A percentile compares a stretch with the other conserved stretches of the same genome.
phyloP scores from a whole-genome alignment of 37 sponge, comb jelly and placozoan genomes.

The Ephydatia muelleri region DNA sequence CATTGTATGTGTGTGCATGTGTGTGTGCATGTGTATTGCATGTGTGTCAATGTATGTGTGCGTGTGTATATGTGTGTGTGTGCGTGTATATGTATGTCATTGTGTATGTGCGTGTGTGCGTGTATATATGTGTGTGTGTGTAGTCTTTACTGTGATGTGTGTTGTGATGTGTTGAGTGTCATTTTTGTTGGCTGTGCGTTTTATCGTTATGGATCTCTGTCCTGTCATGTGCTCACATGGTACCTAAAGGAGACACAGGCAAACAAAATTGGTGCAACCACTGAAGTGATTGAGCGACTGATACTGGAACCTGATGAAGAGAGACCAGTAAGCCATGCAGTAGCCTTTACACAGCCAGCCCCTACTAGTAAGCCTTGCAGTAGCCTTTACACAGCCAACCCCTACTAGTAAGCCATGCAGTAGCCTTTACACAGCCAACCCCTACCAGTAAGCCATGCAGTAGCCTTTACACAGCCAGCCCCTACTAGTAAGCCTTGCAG shows the following conservation, averaged over 20 bases:
- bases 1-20: no score
- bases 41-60: no score
- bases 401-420: constrained; percentile 24
- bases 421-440: neutral
- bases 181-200: no score
- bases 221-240: no score
- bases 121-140: no score
- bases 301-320: constrained; percentile 37
- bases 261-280: neutral
- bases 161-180: no score
- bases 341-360: neutral
- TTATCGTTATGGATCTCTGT: no score
- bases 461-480: neutral
- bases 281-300: constrained; percentile 42
- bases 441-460: constrained; percentile 21
- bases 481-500: constrained; percentile 23
- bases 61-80: neutral
- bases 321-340: constrained; percentile 25
- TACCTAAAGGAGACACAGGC: neutral
- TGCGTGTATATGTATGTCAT: constrained; percentile 24
- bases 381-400: neutral
- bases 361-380: constrained; percentile 23
- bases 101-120: constrained; percentile 19
- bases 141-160: no score
- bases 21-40: no score